phyloP scores from a whole-genome alignment of 2,113 vertebrate genomes.

The Oostethus manadensis region DNA sequence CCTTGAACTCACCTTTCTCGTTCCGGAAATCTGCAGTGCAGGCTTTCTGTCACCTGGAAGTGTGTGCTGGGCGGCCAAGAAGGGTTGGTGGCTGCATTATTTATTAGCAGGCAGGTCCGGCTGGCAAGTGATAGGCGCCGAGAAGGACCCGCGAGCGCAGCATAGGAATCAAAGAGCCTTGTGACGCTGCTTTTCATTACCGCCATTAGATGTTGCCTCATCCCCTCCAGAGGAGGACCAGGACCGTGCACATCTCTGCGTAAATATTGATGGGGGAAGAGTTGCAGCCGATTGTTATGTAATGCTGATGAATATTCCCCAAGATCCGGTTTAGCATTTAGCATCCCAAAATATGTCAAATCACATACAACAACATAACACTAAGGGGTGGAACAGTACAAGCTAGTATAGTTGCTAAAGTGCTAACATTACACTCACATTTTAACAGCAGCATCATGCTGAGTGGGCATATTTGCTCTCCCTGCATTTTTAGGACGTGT shows the following conservation, averaged over 20 bases:
- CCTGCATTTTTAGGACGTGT: too few species aligned
- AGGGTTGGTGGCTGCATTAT: constrained; percentile 56
- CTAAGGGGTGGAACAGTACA: too few species aligned
- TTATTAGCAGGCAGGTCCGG: constrained; percentile 60
- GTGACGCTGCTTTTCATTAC: constrained; percentile 1
- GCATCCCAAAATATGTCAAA: not conserved
- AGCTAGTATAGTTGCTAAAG: too few species aligned
- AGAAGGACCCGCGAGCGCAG: constrained; percentile 47
- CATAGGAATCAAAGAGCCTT: constrained; percentile 54
- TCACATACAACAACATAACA: too few species aligned
- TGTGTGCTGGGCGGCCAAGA: constrained; percentile 55
- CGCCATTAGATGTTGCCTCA: constrained; percentile 4
- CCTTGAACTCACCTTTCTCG: constrained; percentile 64
- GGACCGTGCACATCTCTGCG: not conserved
- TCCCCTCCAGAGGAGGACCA: constrained; percentile 10
- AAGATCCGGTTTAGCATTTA: too few species aligned
- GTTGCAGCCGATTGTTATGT: constrained; percentile 39
- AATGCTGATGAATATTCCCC: constrained; percentile 46
- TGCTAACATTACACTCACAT: too few species aligned
- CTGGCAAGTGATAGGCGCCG: constrained; percentile 54
- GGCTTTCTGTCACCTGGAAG: constrained; percentile 59
- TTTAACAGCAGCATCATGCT: too few species aligned
- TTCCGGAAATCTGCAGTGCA: constrained; percentile 41
- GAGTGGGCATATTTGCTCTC: too few species aligned
- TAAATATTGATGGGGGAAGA: constrained; percentile 39